Conservation (phyloP, 1,140 invertebrate species). For the Daktulosphaira vitifoliae region DNA sequence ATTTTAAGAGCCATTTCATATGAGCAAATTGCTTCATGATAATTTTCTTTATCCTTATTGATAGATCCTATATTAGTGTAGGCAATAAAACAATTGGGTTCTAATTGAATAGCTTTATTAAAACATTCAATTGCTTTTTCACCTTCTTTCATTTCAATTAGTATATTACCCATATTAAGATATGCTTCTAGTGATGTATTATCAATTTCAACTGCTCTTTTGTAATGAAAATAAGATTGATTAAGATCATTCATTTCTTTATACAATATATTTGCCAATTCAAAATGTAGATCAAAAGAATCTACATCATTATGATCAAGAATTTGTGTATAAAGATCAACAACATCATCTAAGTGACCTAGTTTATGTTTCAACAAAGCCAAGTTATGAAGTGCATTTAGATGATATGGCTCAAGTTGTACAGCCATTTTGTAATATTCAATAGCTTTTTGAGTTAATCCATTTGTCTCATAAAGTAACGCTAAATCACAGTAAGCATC, state of each 20-base stretch:
- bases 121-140: constrained; percentile 93
- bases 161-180: constrained; percentile 98
- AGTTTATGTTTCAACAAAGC: neutral
- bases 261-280: constrained; percentile 7
- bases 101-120: constrained; percentile 93
- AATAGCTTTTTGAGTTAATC: constrained; percentile 54
- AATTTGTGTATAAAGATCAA: neutral
- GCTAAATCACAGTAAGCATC: constrained; percentile 99
- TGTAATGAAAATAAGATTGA: constrained; percentile 99
- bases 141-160: constrained; percentile 97
- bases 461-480: constrained; percentile 98
- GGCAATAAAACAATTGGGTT: constrained; percentile 95
- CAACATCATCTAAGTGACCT: neutral
- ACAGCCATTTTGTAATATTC: neutral
- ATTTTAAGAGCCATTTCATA: constrained; percentile 94
- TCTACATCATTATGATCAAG: neutral
- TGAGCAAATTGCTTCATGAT: constrained; percentile 94
- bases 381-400: neutral
- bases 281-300: neutral
- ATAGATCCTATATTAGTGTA: constrained; percentile 98
- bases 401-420: neutral
- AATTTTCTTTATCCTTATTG: constrained; percentile 97
- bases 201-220: constrained; percentile 96
- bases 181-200: constrained; percentile 97
- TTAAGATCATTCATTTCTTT: constrained; percentile 52